Evolutionary conservation across 2,113 vertebrate genomes (phyloP), one percentile per base, ranked within the genome.

Genomic region (Phalacrocorax carbo): DNA sequence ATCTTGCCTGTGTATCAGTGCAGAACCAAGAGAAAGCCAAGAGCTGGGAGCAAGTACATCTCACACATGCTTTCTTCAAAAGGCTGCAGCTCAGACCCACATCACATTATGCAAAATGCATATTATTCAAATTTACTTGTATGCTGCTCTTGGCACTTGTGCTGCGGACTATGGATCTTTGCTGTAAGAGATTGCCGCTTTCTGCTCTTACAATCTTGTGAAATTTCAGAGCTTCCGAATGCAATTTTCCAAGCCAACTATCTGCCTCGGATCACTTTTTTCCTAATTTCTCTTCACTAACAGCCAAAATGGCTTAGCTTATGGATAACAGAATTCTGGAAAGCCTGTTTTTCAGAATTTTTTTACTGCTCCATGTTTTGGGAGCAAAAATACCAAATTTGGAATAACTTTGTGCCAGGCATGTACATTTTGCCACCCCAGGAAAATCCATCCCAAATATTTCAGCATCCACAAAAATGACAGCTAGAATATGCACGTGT

Each of bases 241-340:
- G 30, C 36, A 65, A 44, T n/a, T 90, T 85, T 69, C 49, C 78
- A 91, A 87, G 91, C 86, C 90, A 95, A 48, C 55, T 93, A 84
- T 87, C 84, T 93, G 94, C 84, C 82, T 93, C 23, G 5, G 36
- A 92, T 83, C 13, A 22, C 48, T 55, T 66, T 62, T 68, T 70
- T 4, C 65, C 73, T 55, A 52, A 76, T 76, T 92, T 77, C 30
- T 86, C 57, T 71, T 61, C 2, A 8, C 65, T 71, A 96, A 84
- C 48, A 91, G 80, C 52, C 91, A 93, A 86, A 97, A 87, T 16
- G 60, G 55, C 61, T 86, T 78, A 64, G 51, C 40, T 92, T 30
- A 58, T 17, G 58, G 54, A 10, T 90, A 95, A 77, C 60, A 77
- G 57, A 90, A 87, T 65, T 82, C 87, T 82, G 44, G 54, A 93